These are phyloP conservation scores for Drosophila peninsularis DNA, from an alignment of 2,888 invertebrate genomes.

Conservation along the genomic window DNA sequence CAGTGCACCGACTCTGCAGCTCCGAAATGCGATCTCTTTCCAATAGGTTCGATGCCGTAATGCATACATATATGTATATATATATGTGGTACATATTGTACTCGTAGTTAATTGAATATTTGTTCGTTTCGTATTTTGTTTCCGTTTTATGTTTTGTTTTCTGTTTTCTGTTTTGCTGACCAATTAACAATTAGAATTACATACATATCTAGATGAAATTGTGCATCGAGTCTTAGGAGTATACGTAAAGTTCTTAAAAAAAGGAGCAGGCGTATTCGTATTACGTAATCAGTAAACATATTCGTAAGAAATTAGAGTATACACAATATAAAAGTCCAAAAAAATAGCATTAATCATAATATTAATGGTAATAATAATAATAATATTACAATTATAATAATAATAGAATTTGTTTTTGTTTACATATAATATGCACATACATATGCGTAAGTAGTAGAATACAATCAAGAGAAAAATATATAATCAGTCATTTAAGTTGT, in stretches of 20 bases:
- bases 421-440: constrained; percentile 28
- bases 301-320: constrained; percentile 17
- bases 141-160: background rate
- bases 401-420: constrained; percentile 39
- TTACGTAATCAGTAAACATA: constrained; percentile 23
- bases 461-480: constrained; percentile 71
- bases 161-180: constrained; percentile 13
- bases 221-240: constrained; percentile 75
- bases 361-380: constrained; percentile 4
- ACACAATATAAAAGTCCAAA: constrained; percentile 17
- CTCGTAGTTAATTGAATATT: constrained; percentile 32
- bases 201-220: constrained; percentile 58
- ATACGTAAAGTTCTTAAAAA: constrained; percentile 36
- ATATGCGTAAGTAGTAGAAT: constrained; percentile 35
- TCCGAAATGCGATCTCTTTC: constrained; percentile 19
- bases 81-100: constrained; percentile 7
- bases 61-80: constrained; percentile 21
- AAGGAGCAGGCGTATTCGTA: constrained; percentile 13
- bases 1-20: constrained; percentile 10
- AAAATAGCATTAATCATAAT: background rate
- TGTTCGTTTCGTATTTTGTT: constrained; percentile 3
- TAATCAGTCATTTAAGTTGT: constrained; percentile 76
- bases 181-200: constrained; percentile 55
- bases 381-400: constrained; percentile 23
- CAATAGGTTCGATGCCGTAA: constrained; percentile 27